Conservation (phyloP, 2,113 vertebrate species). For the Leptocoma aspasia region DNA sequence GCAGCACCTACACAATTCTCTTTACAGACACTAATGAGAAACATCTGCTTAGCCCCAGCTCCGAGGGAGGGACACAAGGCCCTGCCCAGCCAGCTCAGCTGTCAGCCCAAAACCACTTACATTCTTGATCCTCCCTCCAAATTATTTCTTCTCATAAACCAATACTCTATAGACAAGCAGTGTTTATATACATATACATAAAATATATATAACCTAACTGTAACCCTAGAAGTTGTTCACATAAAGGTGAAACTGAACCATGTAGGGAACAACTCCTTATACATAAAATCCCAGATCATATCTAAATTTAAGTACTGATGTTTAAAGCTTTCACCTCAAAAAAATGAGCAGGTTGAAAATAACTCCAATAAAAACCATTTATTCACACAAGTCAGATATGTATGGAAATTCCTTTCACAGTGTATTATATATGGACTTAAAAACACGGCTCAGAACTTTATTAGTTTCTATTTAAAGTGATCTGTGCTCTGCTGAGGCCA, state of each 20-base stretch:
- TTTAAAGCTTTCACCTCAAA: background rate
- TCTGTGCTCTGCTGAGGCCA: background rate
- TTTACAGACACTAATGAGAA: background rate
- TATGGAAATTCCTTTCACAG: background rate
- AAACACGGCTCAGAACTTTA: background rate
- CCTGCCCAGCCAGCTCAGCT: background rate
- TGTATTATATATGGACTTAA: background rate
- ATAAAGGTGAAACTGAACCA: background rate
- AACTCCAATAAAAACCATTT: background rate
- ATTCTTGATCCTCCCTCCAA: background rate
- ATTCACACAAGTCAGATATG: background rate
- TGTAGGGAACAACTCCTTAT: fast-evolving
- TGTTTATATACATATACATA: background rate
- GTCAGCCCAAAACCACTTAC: background rate
- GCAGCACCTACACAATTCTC: background rate
- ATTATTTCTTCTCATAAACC: background rate
- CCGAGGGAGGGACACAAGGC: background rate
- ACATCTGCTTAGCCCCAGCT: background rate
- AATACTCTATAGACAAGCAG: background rate
- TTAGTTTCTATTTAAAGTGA: background rate
- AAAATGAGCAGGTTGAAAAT: background rate
- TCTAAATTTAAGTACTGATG: background rate
- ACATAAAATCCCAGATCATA: background rate
- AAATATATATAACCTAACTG: background rate
- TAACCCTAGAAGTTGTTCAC: background rate